These are phyloP conservation scores for Centrocercus urophasianus DNA, from an alignment of 2,113 vertebrate genomes.

Conservation along the genomic window DNA sequence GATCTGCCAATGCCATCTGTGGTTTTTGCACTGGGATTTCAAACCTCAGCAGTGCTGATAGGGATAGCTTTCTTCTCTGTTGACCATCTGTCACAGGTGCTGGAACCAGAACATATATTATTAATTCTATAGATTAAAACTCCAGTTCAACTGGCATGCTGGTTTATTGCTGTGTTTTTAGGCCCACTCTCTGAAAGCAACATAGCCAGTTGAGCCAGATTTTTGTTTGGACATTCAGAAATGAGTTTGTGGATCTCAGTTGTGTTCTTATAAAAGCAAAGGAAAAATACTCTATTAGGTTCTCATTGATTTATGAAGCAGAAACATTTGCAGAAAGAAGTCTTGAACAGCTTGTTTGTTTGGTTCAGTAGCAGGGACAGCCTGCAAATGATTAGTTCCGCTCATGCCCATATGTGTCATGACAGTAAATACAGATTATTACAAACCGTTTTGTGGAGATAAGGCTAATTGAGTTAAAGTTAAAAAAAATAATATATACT, in stretches of 20 bases:
- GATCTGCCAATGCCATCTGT: conserved; percentile 61
- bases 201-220: not conserved
- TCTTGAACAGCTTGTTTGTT: conserved; percentile 8
- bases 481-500: not conserved
- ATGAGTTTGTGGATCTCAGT: not conserved
- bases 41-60: not conserved
- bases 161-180: not conserved
- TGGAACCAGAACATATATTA: not conserved
- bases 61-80: conserved; percentile 26
- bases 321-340: not conserved
- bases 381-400: not conserved
- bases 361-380: not conserved
- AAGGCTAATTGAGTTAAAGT: not conserved
- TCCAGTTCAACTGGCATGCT: not conserved
- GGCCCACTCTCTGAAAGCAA: not conserved
- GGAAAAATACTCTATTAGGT: not conserved
- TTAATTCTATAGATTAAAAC: conserved; percentile 60
- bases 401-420: not conserved
- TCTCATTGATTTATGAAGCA: conserved; percentile 20
- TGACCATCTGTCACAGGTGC: conserved; percentile 74
- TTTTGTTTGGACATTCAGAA: not conserved
- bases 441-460: not conserved
- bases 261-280: not conserved
- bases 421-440: conserved; percentile 9
- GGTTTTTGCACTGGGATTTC: conserved; percentile 47